These are phyloP conservation scores for Solea solea DNA, from an alignment of 2,113 vertebrate genomes.

Conservation along the genomic window DNA sequence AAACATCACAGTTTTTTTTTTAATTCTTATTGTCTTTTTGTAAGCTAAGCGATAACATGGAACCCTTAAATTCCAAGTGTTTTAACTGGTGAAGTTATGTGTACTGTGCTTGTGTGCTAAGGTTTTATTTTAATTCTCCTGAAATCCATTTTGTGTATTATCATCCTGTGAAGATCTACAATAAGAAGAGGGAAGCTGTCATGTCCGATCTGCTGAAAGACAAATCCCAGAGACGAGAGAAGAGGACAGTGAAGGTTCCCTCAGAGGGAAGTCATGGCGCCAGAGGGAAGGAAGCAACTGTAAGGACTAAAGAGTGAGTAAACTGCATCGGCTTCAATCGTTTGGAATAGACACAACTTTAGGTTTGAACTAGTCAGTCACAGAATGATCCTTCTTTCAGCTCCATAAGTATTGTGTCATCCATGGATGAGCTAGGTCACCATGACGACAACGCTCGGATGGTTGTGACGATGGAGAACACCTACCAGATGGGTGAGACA, in stretches of 20 bases:
- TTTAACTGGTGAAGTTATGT: too few species aligned
- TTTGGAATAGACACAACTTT: too few species aligned
- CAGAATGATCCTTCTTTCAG: conserved; percentile 60
- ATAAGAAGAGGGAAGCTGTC: neutral
- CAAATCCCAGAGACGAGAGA: conserved; percentile 78
- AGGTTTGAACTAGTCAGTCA: too few species aligned
- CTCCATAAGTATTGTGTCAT: conserved; percentile 81
- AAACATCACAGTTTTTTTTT: too few species aligned
- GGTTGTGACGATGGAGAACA: conserved; percentile 82
- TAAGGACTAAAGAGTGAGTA: conserved; percentile 84
- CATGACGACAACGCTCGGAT: conserved; percentile 74
- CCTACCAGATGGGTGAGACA: conserved; percentile 84
- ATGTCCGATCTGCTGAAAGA: conserved; percentile 82
- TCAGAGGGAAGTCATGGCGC: conserved; percentile 77
- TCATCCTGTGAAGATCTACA: neutral
- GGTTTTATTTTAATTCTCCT: too few species aligned
- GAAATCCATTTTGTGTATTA: neutral
- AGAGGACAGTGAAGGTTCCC: conserved; percentile 75
- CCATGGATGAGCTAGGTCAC: conserved; percentile 81
- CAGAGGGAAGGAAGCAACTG: conserved; percentile 66
- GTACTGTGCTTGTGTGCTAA: too few species aligned
- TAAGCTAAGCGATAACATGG: too few species aligned
- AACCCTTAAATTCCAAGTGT: too few species aligned
- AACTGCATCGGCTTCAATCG: neutral
- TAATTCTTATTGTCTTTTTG: too few species aligned